A percentile compares a stretch with the other conserved stretches of the same genome.
Evolutionary conservation across 2,888 invertebrate species (phyloP).

Genomic region (Drosophila affinis): DNA sequence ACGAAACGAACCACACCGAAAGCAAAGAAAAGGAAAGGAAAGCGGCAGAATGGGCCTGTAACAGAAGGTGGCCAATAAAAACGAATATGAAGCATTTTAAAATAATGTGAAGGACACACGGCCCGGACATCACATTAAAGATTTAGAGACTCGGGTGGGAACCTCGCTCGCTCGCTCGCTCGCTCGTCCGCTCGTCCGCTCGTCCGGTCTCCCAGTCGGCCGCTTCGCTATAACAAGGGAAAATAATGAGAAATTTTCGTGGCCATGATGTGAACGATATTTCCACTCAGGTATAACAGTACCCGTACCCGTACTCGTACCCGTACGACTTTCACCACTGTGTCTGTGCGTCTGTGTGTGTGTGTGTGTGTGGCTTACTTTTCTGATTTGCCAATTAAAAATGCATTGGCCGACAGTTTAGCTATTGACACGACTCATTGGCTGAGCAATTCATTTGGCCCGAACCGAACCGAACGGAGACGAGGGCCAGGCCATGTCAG

Average conservation of each 20-base stretch:
- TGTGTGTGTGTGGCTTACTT: slow-evolving; percentile 21
- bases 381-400: slow-evolving; percentile 65
- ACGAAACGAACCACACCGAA: neutral
- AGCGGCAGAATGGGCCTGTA: neutral
- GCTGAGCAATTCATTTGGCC: slow-evolving; percentile 29
- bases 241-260: neutral
- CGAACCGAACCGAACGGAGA: neutral
- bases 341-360: no score
- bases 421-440: slow-evolving; percentile 43
- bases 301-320: neutral
- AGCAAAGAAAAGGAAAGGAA: neutral
- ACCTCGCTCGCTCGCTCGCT: no score
- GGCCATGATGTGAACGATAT: neutral
- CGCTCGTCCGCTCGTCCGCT: no score
- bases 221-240: neutral
- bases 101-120: slow-evolving; percentile 62
- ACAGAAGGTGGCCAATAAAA: slow-evolving; percentile 63
- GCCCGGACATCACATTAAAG: slow-evolving; percentile 33
- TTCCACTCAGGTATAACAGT: neutral
- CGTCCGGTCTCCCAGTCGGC: no score
- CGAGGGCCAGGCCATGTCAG: slow-evolving; percentile 59
- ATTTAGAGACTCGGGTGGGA: slow-evolving; percentile 17
- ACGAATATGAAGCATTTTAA: slow-evolving; percentile 76
- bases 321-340: no score
- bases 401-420: slow-evolving; percentile 42